phyloP scores from a whole-genome alignment of 2,797 vertebrate species.

The Hydrophis major region DNA sequence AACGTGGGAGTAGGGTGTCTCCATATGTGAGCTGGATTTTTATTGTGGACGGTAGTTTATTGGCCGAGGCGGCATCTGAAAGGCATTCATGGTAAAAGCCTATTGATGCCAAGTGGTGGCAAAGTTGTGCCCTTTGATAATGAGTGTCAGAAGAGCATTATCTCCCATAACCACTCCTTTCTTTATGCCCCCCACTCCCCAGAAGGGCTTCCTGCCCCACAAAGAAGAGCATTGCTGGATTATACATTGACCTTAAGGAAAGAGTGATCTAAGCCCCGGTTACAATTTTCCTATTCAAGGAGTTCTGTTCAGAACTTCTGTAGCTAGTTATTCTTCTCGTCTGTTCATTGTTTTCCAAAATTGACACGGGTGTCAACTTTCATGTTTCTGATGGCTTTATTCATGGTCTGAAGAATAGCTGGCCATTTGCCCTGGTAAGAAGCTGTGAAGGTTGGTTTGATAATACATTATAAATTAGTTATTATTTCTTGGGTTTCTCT shows the following conservation, averaged over 20 bases:
- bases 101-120: constrained; percentile 12
- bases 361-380: background rate
- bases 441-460: constrained; percentile 1
- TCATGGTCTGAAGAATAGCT: background rate
- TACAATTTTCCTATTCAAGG: background rate
- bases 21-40: background rate
- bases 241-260: constrained; percentile 20
- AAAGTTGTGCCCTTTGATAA: constrained; percentile 21
- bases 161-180: constrained; percentile 22
- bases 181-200: constrained; percentile 13
- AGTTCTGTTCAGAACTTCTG: constrained; percentile 10
- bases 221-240: constrained; percentile 26
- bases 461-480: background rate
- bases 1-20: background rate
- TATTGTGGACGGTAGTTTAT: background rate
- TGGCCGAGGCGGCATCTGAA: background rate
- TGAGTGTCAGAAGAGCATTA: background rate
- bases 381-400: constrained; percentile 22
- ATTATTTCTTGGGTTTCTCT: background rate
- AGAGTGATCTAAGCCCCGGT: background rate
- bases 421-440: background rate
- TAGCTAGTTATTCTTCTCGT: constrained; percentile 32
- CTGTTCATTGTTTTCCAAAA: background rate
- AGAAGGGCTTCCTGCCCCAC: background rate
- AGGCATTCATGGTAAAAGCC: constrained; percentile 17